Percentiles rank a stretch among this genome's conserved stretches.
These are phyloP conservation scores for Pelochelys cantorii DNA, from an alignment of 2,797 vertebrate genomes.

Conservation along the genomic window DNA sequence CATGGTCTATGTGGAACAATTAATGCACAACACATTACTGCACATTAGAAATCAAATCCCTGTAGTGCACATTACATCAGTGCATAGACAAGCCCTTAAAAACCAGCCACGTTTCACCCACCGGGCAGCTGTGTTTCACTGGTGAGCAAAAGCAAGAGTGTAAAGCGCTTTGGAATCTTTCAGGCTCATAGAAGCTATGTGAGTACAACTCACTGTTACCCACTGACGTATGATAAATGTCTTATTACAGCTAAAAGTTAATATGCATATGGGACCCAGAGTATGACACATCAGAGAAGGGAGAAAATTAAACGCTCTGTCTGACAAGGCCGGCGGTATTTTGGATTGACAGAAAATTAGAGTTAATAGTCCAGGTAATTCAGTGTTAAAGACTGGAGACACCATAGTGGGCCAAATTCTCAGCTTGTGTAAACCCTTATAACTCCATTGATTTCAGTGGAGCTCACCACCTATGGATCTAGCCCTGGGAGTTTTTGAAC, in stretches of 20 bases:
- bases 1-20: background rate
- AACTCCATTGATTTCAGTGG: background rate
- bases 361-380: background rate
- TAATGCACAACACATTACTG: background rate
- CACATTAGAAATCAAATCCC: background rate
- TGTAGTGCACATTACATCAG: background rate
- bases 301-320: background rate
- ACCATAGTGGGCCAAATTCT: background rate
- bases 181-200: background rate
- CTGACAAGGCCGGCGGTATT: background rate
- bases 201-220: background rate
- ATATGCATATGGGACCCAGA: background rate
- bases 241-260: background rate
- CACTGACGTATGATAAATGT: accelerated
- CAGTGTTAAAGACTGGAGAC: background rate
- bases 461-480: background rate
- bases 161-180: background rate
- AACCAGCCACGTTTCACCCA: accelerated
- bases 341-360: background rate
- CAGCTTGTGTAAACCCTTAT: background rate
- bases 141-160: background rate
- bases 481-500: background rate
- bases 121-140: accelerated
- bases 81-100: background rate
- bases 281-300: background rate